Evolutionary conservation across 92 coral and sea anemone species (phyloP), one percentile per base, ranked within the genome.

Genomic region (Heliopora coerulea): DNA sequence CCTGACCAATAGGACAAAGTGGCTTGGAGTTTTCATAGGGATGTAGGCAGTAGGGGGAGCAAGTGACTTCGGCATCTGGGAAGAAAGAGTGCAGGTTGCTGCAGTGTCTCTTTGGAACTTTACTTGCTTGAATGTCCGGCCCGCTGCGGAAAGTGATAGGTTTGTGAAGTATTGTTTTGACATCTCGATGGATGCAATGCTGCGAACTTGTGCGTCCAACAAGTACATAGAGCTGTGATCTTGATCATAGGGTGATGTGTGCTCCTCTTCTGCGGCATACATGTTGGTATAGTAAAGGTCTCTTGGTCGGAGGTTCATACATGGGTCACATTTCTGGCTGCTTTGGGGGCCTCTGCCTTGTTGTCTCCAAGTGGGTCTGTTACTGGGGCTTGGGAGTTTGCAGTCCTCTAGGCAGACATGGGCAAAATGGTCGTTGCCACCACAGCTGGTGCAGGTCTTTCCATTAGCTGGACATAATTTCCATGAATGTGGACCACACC

Each of bases 61-160:
- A 26, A 26, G 54, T 52, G 7, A 78, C 31, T 32, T 27, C n/a
- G 50, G 67, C 33, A 46, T 59, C 49, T 12, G 74, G 82, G 27
- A 83, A 81, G 52, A 60, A 17, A 5, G 69, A 72, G 80, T 84
- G 72, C 85, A 84, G 30, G 88, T 84, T 39, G 88, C 88, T 25
- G 79, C 88, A 2, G 85, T 84, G 85, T 80, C 88, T 79, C 66
- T 84, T 67, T 80, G 85, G 24, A 74, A 79, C 69, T 72, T 72
- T 67, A 49, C 63, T 25, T 70, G 76, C 5, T 32, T 56, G 83
- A 78, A 79, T 28, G 33, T 25, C 9, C 77, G 73, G 24, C 88
- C 88, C 25, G 84, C 79, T 30, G 77, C 6, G 26, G 65, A 84
- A 69, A 84, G 67, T 40, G 88, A 44, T 20, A 84, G 86, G 78